Base-by-base conservation (phyloP, 2,113 vertebrate species). In the Alligator mississippiensis region DNA sequence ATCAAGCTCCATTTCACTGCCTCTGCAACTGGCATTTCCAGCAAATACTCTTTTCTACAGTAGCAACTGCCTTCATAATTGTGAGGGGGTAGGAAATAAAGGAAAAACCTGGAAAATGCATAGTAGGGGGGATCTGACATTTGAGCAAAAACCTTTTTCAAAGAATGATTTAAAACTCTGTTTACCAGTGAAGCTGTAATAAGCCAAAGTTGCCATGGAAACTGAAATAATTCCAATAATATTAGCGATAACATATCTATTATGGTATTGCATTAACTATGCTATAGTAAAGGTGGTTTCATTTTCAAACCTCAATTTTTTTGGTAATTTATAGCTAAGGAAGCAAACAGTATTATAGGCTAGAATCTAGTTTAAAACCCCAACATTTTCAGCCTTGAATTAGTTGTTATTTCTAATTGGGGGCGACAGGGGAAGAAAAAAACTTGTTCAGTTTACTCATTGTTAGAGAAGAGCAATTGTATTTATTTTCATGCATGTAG, bases 141-240 rank as follows among this genome's bases (percentile, higher is more conserved):
- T 93, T 96, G 61, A 95, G 70, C 72, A 95, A 90, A 95, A 97
- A 84, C 66, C 11, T 88, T 95, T 92, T 89, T 97, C 68, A 93
- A 92, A 96, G 81, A 91, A 75, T 96, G 83, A 95, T 96, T 91
- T 96, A 95, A 97, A 95, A 28, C 63, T 11, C 77, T 97, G 94
- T 96, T 96, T 97, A 96, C 77, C 63, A 93, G 81, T 90, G 85
- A 90, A 97, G 38, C 90, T 0, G 4, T 90, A 89, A 70, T 89
- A 88, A 79, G 80, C 75, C 55, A 70, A 77, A 18, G 90, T 97
- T 97, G 47, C 94, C 88, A 95, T 97, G 93, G 97, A 96, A 97
- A 97, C 94, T 77, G 89, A 88, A 96, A 72, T 82, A 85, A 94
- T 96, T 96, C 84, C 96, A 96, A 96, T 96, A 97, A 87, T 97